Evolutionary conservation across 2,888 invertebrate genomes (phyloP).

Genomic region (Phalera bucephala): DNA sequence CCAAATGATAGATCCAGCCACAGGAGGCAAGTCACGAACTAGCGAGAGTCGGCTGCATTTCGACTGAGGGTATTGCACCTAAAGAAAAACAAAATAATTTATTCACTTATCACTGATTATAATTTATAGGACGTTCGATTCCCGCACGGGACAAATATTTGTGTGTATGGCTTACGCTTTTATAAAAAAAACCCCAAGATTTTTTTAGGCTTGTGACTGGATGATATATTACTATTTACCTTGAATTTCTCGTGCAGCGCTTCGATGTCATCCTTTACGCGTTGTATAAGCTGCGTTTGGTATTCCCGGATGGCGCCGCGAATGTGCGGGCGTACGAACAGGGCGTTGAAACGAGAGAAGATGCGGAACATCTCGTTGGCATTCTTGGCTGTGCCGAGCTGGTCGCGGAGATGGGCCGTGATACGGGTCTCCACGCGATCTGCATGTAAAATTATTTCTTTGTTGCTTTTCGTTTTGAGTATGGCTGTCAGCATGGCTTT

Average conservation of each 20-base stretch:
- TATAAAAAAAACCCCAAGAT: too few species aligned
- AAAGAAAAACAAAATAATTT: too few species aligned
- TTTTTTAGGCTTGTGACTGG: too few species aligned
- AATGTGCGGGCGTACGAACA: conserved; percentile 99
- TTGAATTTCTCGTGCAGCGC: conserved; percentile 99
- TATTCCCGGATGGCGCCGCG: conserved; percentile 99
- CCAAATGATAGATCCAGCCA: conserved; percentile 99
- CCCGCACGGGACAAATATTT: too few species aligned
- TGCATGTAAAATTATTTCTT: conserved; percentile 29
- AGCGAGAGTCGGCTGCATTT: conserved; percentile 96
- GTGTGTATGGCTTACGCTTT: too few species aligned
- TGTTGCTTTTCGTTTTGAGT: too few species aligned
- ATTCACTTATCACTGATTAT: too few species aligned
- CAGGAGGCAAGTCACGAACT: conserved; percentile 97
- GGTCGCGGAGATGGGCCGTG: conserved; percentile 98
- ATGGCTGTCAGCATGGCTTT: too few species aligned
- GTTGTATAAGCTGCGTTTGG: conserved; percentile 98
- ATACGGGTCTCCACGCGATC: conserved; percentile 98
- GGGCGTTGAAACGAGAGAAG: conserved; percentile 98
- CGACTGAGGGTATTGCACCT: conserved; percentile 97
- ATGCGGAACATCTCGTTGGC: conserved; percentile 99
- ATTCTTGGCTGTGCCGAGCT: conserved; percentile 98
- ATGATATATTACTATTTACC: too few species aligned
- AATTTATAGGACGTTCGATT: too few species aligned
- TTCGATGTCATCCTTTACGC: conserved; percentile 99